Conservation (phyloP, 2,888 invertebrate genomes). For the Andricus curvator region DNA sequence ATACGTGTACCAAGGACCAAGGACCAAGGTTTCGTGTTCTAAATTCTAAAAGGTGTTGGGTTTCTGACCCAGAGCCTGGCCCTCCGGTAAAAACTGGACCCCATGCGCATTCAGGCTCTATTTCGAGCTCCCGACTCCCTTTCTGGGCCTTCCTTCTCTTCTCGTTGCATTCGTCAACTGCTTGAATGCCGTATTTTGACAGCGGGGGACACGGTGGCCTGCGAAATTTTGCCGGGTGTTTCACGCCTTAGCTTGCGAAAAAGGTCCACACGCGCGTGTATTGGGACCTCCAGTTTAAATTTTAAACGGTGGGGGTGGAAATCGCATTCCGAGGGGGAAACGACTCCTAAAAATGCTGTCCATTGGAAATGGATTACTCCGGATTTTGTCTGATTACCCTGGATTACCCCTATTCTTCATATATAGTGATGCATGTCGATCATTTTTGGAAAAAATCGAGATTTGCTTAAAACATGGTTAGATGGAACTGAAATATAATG, state of each 20-base stretch:
- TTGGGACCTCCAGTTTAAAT: background rate
- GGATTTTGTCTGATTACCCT: too few species aligned
- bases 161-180: constrained; percentile 61
- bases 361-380: too few species aligned
- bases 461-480: too few species aligned
- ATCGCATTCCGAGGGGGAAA: background rate
- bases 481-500: too few species aligned
- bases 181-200: constrained; percentile 76
- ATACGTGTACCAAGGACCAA: constrained; percentile 62
- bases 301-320: background rate
- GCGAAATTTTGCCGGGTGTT: constrained; percentile 74
- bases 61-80: constrained; percentile 70
- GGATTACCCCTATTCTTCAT: too few species aligned
- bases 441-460: too few species aligned
- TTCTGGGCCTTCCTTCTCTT: constrained; percentile 46
- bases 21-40: constrained; percentile 48
- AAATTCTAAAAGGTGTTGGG: constrained; percentile 68
- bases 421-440: too few species aligned
- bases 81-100: constrained; percentile 23
- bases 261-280: constrained; percentile 39
- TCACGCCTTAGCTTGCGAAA: constrained; percentile 65
- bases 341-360: too few species aligned
- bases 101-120: constrained; percentile 37
- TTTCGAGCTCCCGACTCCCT: background rate
- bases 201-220: constrained; percentile 73